These are phyloP conservation scores for Bombylius discolor DNA, from an alignment of 2,888 invertebrate genomes.

Conservation along the genomic window DNA sequence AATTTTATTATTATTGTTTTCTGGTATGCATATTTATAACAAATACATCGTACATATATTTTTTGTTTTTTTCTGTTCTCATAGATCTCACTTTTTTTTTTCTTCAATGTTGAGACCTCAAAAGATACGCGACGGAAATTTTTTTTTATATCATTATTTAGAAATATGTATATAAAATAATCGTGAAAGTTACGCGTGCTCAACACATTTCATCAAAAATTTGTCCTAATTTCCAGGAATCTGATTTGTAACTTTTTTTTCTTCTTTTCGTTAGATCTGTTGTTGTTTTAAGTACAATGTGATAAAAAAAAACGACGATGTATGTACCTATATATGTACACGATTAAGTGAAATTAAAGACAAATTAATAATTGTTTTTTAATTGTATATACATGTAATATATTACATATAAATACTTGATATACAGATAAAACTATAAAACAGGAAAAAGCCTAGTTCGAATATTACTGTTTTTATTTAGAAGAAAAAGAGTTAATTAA, in stretches of 20 bases:
- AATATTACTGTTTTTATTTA: too few relatives aligned
- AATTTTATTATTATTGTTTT: too few relatives aligned
- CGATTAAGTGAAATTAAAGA: too few relatives aligned
- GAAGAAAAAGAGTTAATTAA: too few relatives aligned
- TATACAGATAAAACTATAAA: too few relatives aligned
- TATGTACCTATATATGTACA: neutral
- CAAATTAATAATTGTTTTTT: too few relatives aligned
- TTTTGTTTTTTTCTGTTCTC: neutral
- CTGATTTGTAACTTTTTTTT: neutral
- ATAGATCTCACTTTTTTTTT: too few relatives aligned
- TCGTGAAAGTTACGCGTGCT: neutral
- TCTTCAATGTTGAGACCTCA: too few relatives aligned
- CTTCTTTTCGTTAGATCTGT: neutral
- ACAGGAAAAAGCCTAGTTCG: too few relatives aligned
- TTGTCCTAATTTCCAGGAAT: neutral
- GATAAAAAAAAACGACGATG: neutral
- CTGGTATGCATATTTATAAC: too few relatives aligned
- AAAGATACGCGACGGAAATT: neutral
- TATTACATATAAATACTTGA: too few relatives aligned
- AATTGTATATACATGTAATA: neutral
- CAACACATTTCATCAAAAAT: neutral
- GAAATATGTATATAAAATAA: neutral
- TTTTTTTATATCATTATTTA: neutral
- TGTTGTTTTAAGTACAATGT: too few relatives aligned
- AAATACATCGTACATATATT: neutral